These are phyloP conservation scores for Corythaeola cristata DNA, from an alignment of 2,113 vertebrate genomes.

Conservation along the genomic window DNA sequence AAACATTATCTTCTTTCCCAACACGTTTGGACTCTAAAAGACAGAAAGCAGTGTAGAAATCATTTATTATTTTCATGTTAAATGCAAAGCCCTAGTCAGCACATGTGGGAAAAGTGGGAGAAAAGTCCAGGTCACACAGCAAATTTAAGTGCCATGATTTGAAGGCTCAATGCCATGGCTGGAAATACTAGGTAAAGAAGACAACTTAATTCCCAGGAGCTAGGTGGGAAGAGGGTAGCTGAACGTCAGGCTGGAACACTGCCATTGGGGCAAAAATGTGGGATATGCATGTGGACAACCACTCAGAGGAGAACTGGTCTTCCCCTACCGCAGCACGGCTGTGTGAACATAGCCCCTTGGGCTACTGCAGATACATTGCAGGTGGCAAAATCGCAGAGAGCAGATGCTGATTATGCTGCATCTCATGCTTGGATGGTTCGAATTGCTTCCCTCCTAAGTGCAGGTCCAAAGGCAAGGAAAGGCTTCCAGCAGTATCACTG, in stretches of 20 bases:
- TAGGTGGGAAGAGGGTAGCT: background rate
- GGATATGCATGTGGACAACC: background rate
- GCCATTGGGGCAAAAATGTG: background rate
- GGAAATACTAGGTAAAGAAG: background rate
- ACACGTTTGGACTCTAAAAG: background rate
- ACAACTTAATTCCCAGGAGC: background rate
- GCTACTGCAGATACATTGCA: background rate
- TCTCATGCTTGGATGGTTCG: conserved; percentile 20
- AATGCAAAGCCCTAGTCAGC: background rate
- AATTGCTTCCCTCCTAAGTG: background rate
- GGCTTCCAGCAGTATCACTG: background rate
- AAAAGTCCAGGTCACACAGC: background rate
- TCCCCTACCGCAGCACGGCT: background rate
- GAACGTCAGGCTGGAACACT: background rate
- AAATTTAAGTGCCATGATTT: background rate
- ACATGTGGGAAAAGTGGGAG: background rate
- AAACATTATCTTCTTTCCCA: background rate
- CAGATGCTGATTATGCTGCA: background rate
- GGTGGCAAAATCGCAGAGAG: background rate
- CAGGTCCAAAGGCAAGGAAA: conserved; percentile 18
- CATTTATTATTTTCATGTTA: background rate
- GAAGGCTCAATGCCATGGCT: background rate
- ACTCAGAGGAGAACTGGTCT: background rate
- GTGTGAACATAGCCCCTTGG: background rate
- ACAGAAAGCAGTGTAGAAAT: background rate